phyloP scores from a whole-genome alignment of 2,113 vertebrate species.

The Thalassoma bifasciatum region DNA sequence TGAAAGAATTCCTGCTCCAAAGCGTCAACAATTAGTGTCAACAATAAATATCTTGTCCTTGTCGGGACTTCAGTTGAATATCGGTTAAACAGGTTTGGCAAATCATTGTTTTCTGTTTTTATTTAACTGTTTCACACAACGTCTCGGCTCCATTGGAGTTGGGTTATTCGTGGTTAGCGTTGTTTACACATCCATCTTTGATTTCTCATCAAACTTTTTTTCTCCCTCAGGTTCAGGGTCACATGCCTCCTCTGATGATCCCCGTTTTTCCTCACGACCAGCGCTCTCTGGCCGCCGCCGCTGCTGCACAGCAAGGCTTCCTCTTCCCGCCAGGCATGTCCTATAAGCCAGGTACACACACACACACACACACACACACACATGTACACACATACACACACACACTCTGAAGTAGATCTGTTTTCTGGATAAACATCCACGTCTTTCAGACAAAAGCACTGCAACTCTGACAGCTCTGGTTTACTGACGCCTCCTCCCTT shows the following conservation, averaged over 20 bases:
- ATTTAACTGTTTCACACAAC: too few relatives aligned
- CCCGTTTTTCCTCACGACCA: conserved; percentile 98
- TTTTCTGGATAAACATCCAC: conserved; percentile 25
- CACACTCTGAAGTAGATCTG: background rate
- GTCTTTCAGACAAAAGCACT: background rate
- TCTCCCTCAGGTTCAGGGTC: conserved; percentile 93
- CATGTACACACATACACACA: background rate
- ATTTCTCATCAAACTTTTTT: background rate
- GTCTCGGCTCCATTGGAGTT: too few relatives aligned
- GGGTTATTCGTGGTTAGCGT: too few relatives aligned
- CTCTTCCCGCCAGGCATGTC: conserved; percentile 95
- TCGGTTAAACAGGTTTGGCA: too few relatives aligned
- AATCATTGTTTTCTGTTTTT: too few relatives aligned
- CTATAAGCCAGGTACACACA: conserved; percentile 93
- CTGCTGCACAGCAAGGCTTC: conserved; percentile 95
- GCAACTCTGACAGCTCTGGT: conserved; percentile 14
- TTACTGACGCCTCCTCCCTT: background rate
- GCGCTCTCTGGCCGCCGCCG: conserved; percentile 93
- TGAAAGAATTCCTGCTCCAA: too few relatives aligned
- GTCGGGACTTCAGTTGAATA: too few relatives aligned
- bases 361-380: background rate
- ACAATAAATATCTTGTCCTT: too few relatives aligned
- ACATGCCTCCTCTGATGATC: conserved; percentile 99
- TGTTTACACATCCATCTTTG: too few relatives aligned
- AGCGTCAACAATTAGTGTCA: too few relatives aligned